Evolutionary conservation across 2,888 invertebrate genomes (phyloP).

Genomic region (Lasioglossum malachurum): DNA sequence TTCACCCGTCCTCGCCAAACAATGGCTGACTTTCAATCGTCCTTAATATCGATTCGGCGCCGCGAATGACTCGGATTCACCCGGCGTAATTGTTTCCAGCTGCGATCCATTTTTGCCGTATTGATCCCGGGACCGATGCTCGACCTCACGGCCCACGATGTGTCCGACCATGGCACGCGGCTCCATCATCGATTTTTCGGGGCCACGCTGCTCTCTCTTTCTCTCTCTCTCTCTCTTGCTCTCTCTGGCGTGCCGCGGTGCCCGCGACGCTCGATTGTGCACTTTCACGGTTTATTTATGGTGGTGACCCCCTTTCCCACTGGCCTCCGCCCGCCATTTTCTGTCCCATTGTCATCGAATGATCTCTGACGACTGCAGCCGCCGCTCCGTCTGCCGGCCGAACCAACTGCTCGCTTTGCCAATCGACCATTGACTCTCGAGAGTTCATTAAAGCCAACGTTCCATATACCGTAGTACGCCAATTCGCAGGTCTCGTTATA

Average conservation of each 20-base stretch:
- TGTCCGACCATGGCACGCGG: neutral
- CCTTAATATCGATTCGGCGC: conserved; percentile 22
- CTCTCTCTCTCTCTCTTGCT: neutral
- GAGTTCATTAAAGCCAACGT: neutral
- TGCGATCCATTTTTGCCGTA: conserved; percentile 10
- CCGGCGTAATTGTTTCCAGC: conserved; percentile 7
- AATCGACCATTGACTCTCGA: neutral
- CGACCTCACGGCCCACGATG: neutral
- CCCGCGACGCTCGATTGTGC: neutral
- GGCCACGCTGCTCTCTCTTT: neutral
- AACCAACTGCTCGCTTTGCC: neutral
- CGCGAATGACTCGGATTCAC: neutral
- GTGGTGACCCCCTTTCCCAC: conserved; percentile 3
- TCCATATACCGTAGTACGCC: neutral
- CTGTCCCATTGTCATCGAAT: conserved; percentile 11
- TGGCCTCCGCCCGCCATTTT: neutral
- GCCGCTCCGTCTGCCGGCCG: neutral
- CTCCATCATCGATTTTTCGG: neutral
- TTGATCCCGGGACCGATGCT: conserved; percentile 4
- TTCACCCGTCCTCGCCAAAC: conserved; percentile 10
- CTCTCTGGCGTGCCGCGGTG: neutral
- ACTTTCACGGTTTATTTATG: conserved; percentile 14
- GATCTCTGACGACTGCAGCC: neutral
- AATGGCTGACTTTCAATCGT: neutral
- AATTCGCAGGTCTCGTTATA: neutral